These are phyloP conservation scores for Hippocampus mohnikei DNA, from an alignment of 2,113 vertebrate species.

Conservation along the genomic window DNA sequence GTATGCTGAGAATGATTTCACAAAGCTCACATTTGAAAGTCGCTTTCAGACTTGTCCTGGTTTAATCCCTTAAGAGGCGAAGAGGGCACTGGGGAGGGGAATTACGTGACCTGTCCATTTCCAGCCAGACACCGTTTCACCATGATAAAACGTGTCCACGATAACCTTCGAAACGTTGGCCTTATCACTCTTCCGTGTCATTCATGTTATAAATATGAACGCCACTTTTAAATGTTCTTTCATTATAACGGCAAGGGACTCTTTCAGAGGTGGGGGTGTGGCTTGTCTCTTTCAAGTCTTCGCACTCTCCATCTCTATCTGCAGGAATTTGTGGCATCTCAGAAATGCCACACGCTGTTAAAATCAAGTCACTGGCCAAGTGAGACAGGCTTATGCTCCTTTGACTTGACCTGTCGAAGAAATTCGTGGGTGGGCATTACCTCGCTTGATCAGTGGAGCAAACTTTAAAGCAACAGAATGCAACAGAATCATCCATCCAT, in stretches of 20 bases:
- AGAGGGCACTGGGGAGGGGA: conserved; percentile 11
- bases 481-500: not conserved
- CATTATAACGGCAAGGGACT: not conserved
- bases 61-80: conserved; percentile 51
- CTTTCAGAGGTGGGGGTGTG: not conserved
- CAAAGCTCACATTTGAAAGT: conserved; percentile 34
- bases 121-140: conserved; percentile 21
- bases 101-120: conserved; percentile 34
- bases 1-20: conserved; percentile 50
- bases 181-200: not conserved
- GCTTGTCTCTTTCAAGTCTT: conserved; percentile 9
- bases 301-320: conserved; percentile 6
- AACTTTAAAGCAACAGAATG: not conserved
- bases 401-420: conserved; percentile 22
- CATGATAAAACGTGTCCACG: conserved; percentile 19
- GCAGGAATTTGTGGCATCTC: conserved; percentile 51
- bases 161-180: not conserved
- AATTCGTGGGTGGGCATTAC: not conserved
- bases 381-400: conserved; percentile 8
- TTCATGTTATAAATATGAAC: not conserved
- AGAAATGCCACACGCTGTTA: conserved; percentile 50
- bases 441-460: not conserved
- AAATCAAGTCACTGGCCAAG: conserved; percentile 17
- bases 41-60: conserved; percentile 5
- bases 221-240: not conserved